These are phyloP conservation scores for Columba livia DNA, from an alignment of 2,113 vertebrate species.

Conservation along the genomic window DNA sequence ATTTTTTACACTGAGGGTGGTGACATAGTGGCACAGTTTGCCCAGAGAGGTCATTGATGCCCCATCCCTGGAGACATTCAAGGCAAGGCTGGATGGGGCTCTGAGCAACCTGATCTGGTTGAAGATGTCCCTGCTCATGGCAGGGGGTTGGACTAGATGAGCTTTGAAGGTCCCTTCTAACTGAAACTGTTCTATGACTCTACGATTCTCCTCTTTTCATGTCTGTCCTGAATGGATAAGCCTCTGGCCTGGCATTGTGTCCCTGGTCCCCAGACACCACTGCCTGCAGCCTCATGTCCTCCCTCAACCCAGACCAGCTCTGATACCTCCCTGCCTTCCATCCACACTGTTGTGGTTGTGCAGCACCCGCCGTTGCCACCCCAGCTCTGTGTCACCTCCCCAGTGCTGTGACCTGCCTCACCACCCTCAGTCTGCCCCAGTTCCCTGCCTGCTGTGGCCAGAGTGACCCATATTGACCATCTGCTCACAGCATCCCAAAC, in stretches of 20 bases:
- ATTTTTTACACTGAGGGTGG: too few relatives aligned
- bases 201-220: not conserved
- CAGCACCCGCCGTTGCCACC: not conserved
- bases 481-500: not conserved
- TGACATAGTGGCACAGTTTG: too few relatives aligned
- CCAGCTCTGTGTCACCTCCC: not conserved
- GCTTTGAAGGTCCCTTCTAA: too few relatives aligned
- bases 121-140: too few relatives aligned
- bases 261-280: not conserved
- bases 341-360: accelerated
- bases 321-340: not conserved
- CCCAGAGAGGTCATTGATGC: too few relatives aligned
- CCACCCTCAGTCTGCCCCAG: not conserved
- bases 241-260: not conserved
- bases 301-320: not conserved
- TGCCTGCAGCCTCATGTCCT: not conserved
- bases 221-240: not conserved
- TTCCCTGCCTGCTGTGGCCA: not conserved
- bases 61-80: too few relatives aligned
- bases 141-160: too few relatives aligned
- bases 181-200: too few relatives aligned
- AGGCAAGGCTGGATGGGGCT: too few relatives aligned
- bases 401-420: not conserved
- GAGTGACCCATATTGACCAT: not conserved
- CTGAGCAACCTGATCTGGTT: too few relatives aligned